Evolutionary conservation across 2,113 vertebrate species (phyloP).

Genomic region (Cacatua alba): DNA sequence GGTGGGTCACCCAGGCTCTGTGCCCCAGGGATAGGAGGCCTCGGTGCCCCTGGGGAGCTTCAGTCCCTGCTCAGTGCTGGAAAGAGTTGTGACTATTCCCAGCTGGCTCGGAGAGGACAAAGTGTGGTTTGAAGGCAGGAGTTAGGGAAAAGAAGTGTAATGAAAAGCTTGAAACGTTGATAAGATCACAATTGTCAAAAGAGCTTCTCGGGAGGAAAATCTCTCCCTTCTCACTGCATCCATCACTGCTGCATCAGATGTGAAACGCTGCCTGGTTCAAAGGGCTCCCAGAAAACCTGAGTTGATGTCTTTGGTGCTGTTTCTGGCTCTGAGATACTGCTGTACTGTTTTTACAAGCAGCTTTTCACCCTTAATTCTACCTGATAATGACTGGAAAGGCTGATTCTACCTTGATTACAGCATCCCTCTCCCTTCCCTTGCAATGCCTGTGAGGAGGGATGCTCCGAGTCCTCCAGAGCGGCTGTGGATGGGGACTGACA

Average conservation of each 20-base stretch:
- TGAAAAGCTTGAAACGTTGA: slow-evolving; percentile 56
- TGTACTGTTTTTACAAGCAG: neutral
- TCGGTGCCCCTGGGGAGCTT: neutral
- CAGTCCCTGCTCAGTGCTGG: neutral
- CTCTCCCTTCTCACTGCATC: neutral
- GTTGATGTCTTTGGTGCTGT: neutral
- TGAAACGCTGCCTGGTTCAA: slow-evolving; percentile 14
- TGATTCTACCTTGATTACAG: neutral
- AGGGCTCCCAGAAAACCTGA: neutral
- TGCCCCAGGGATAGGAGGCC: neutral
- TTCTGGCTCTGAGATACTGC: neutral
- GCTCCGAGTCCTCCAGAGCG: neutral
- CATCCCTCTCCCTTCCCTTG: neutral
- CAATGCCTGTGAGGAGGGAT: too few species aligned
- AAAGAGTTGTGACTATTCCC: neutral
- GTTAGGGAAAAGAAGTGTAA: neutral
- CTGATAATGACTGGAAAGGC: neutral
- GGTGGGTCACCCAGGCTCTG: too few species aligned
- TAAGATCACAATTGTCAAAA: slow-evolving; percentile 64
- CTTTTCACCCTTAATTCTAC: neutral
- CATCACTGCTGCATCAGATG: slow-evolving; percentile 15
- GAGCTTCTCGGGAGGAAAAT: slow-evolving; percentile 12
- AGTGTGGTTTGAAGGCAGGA: neutral
- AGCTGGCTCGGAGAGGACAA: neutral
- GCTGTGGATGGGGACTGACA: neutral